phyloP scores from a whole-genome alignment of 1,140 invertebrate species.

The Bombus vancouverensis region DNA sequence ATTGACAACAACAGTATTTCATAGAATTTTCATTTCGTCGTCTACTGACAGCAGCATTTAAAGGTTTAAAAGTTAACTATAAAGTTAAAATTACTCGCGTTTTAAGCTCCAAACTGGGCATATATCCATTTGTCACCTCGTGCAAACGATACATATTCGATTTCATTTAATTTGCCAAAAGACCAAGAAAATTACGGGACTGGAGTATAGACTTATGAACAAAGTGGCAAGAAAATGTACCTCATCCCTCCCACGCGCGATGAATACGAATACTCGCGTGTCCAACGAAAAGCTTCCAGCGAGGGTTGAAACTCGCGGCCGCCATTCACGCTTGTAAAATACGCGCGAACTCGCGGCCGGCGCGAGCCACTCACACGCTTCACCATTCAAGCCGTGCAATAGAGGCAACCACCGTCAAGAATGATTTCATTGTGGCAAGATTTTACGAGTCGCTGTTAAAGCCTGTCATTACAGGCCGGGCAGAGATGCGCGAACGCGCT shows the following conservation, averaged over 20 bases:
- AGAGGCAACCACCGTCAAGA: constrained; percentile 48
- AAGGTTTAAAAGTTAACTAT: too few relatives aligned
- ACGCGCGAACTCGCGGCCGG: constrained; percentile 5
- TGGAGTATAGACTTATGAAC: too few relatives aligned
- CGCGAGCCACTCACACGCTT: constrained; percentile 16
- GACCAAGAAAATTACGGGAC: too few relatives aligned
- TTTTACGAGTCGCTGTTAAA: constrained; percentile 81
- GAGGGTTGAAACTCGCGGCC: constrained; percentile 9
- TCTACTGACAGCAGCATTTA: too few relatives aligned
- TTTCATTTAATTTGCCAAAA: too few relatives aligned
- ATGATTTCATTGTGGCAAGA: constrained; percentile 79
- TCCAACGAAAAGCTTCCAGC: not conserved
- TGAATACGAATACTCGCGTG: not conserved
- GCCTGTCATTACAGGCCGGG: constrained; percentile 78
- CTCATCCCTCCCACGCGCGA: not conserved
- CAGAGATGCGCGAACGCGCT: constrained; percentile 55
- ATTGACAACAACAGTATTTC: too few relatives aligned
- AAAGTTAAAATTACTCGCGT: too few relatives aligned
- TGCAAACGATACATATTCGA: too few relatives aligned
- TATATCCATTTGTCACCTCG: too few relatives aligned
- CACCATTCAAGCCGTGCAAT: constrained; percentile 12
- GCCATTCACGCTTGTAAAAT: constrained; percentile 20
- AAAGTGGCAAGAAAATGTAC: not conserved
- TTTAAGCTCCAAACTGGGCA: too few relatives aligned
- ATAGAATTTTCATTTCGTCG: too few relatives aligned